Evolutionary conservation across 2,888 invertebrate species (phyloP).

Genomic region (Polydrusus tereticollis): DNA sequence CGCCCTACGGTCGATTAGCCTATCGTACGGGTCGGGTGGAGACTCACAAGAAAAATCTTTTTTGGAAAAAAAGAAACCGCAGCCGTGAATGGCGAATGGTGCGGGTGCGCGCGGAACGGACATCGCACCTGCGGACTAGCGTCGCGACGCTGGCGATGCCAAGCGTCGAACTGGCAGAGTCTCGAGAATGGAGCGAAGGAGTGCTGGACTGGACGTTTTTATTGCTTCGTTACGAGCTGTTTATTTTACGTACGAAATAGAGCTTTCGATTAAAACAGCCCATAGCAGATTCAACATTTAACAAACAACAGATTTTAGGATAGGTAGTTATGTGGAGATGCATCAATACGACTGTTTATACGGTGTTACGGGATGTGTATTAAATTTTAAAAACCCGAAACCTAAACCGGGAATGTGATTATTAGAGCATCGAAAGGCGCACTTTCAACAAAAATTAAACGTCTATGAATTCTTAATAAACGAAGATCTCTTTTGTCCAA

Average conservation of each 20-base stretch:
- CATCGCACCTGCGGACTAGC: slow-evolving; percentile 67
- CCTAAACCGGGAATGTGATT: no score
- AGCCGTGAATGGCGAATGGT: slow-evolving; percentile 64
- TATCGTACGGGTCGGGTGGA: slow-evolving; percentile 67
- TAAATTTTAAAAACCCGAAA: no score
- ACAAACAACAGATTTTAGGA: no score
- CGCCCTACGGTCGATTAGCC: slow-evolving; percentile 67
- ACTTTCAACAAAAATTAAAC: no score
- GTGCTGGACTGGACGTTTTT: slow-evolving; percentile 28
- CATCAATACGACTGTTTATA: no score
- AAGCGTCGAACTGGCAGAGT: slow-evolving; percentile 32
- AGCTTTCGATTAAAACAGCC: background rate
- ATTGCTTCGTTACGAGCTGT: slow-evolving; percentile 4
- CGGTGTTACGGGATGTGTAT: no score
- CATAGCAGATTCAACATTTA: background rate
- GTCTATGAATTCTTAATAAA: no score
- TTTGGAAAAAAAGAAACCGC: slow-evolving; percentile 67
- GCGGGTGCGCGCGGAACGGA: slow-evolving; percentile 65
- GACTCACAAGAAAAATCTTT: slow-evolving; percentile 69
- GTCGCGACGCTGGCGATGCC: slow-evolving; percentile 33
- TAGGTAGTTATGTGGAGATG: no score
- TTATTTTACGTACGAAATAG: slow-evolving; percentile 14
- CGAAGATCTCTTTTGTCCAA: no score
- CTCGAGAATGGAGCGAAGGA: slow-evolving; percentile 1
- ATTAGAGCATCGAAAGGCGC: no score